Evolutionary conservation across 1,140 invertebrate genomes (phyloP).

Genomic region (Bactericera cockerelli): DNA sequence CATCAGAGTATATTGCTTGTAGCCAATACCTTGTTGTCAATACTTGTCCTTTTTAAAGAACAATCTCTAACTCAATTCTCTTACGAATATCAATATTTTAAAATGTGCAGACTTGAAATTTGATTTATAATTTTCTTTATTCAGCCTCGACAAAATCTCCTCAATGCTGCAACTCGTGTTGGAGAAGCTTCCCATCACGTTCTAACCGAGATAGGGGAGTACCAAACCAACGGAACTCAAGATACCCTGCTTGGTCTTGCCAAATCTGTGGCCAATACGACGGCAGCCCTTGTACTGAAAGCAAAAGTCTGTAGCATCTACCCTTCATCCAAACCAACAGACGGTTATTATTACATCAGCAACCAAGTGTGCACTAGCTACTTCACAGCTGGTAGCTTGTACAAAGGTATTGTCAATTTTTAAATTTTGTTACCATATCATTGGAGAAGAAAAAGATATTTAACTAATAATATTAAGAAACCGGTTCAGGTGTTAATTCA

Average conservation of each 20-base stretch:
- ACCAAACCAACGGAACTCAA: constrained; percentile 57
- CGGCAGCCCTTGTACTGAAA: constrained; percentile 83
- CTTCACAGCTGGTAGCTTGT: constrained; percentile 93
- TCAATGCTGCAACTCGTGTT: constrained; percentile 85
- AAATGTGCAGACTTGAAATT: too few relatives aligned
- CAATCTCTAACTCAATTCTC: too few relatives aligned
- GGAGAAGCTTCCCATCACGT: constrained; percentile 91
- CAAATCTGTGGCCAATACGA: constrained; percentile 93
- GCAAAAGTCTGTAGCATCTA: constrained; percentile 83
- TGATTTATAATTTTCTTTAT: too few relatives aligned
- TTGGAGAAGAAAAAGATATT: too few relatives aligned
- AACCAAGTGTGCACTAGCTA: constrained; percentile 90
- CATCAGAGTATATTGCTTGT: too few relatives aligned
- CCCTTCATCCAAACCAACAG: constrained; percentile 59
- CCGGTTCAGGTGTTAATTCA: too few relatives aligned
- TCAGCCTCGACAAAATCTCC: constrained; percentile 74
- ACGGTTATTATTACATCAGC: constrained; percentile 88
- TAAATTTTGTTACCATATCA: too few relatives aligned
- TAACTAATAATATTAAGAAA: too few relatives aligned
- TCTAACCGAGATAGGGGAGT: constrained; percentile 86
- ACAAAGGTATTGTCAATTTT: too few relatives aligned
- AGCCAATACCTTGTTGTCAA: too few relatives aligned
- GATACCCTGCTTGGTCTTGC: constrained; percentile 79
- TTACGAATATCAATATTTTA: too few relatives aligned
- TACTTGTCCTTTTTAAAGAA: too few relatives aligned